Evolutionary conservation across 37 sponge, comb jelly and placozoan species (phyloP), one percentile per base, ranked within the genome.

Genomic region (Halisarca cf. caerulea): DNA sequence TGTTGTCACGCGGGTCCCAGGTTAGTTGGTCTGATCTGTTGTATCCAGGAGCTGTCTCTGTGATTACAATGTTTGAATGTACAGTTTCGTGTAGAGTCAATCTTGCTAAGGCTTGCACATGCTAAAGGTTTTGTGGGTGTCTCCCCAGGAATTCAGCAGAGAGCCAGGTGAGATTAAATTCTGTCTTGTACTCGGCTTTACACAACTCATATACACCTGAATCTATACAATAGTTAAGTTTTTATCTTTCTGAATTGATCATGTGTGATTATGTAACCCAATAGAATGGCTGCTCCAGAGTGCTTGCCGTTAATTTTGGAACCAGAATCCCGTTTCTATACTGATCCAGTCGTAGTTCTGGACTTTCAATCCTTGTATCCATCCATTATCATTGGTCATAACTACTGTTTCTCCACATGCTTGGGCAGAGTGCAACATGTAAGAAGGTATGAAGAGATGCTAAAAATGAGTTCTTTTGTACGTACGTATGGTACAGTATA

Each of bases 331-430:
- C 83, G 86, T 38, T 96, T 94, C 81, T 98, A 94, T 74, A 68
- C 89, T 21, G 96, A 98, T 51, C 99, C 99, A n/a, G 99, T 98
- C 25, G 59, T 98, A 24, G 95, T 98, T 0, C 88, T 98, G 69
- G 99, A 98, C 80, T 98, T 98, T 85, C 99, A 96, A 85, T 96
- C 99, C 36, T 91, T 98, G 30, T 98, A 98, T 55, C 99, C 99
- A 0, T 96, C 95, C 82, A 96, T 98, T 66, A 92, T 98, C 37
- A 98, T 98, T 70, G 99, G 91, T 20, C 83, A 98, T 83, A 98
- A 98, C 87, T 94, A 96, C 84, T 98, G 99, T 84, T 98, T 82
- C 86, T 94, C 95, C 34, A 98, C 99, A 18, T 98, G 99, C 66
- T 92, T 98, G 39, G 99, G 99, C 0, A 77, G 89, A 72, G 79